Percentiles rank a stretch among this genome's conserved stretches.
These are phyloP conservation scores for Clanis bilineata DNA, from an alignment of 2,888 invertebrate genomes.

Conservation along the genomic window DNA sequence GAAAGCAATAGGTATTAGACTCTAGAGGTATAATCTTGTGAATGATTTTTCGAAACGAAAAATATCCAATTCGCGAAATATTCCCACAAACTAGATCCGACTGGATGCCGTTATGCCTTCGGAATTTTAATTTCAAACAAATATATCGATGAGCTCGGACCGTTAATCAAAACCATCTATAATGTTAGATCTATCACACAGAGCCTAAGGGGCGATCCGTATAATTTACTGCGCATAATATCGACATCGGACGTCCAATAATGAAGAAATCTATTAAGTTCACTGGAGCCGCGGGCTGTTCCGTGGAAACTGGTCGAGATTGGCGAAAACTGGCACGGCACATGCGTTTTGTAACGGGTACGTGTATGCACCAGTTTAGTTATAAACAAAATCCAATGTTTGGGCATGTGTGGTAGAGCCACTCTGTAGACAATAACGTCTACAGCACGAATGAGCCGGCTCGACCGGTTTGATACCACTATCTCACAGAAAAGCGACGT, in stretches of 20 bases:
- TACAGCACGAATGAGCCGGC: too few relatives aligned
- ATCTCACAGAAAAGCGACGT: too few relatives aligned
- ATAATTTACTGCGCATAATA: slow-evolving; percentile 40
- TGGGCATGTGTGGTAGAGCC: too few relatives aligned
- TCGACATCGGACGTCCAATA: slow-evolving; percentile 36
- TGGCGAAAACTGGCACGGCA: slow-evolving; percentile 25
- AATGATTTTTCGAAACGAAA: too few relatives aligned
- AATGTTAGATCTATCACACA: slow-evolving; percentile 32
- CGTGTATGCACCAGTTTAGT: not conserved
- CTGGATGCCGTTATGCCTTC: not conserved
- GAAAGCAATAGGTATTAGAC: too few relatives aligned
- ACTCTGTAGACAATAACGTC: too few relatives aligned
- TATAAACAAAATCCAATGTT: not conserved
- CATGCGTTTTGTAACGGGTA: slow-evolving; percentile 26
- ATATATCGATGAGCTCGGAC: slow-evolving; percentile 24
- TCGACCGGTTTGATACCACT: too few relatives aligned
- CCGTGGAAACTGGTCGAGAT: slow-evolving; percentile 26
- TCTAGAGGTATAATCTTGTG: too few relatives aligned
- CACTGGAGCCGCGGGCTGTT: slow-evolving; percentile 25
- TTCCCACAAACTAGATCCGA: not conserved
- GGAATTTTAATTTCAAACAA: slow-evolving; percentile 1
- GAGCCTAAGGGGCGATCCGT: slow-evolving; percentile 35
- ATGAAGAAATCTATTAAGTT: slow-evolving; percentile 52
- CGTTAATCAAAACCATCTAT: slow-evolving; percentile 32
- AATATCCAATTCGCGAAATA: too few relatives aligned